Base-by-base conservation (phyloP, 2,797 vertebrate genomes). In the Sebastes hubbsi region DNA sequence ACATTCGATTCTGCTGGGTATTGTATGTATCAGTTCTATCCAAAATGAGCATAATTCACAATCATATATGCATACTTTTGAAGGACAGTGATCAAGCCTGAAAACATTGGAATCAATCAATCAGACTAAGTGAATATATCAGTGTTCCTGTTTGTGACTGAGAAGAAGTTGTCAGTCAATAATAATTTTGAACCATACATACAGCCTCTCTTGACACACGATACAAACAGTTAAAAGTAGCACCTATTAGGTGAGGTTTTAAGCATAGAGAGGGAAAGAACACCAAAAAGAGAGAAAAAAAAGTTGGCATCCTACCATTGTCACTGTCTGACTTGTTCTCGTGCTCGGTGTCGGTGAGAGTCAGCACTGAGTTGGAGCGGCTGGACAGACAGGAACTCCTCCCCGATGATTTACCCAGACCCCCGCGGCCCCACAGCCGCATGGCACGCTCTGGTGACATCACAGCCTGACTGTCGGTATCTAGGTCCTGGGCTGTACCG, bases 281-380 rank as follows among this genome's bases (percentile, higher is more conserved):
- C 34, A 20, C 3, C 20, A 52, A 7, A 14, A 24, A 13, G 34
- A 0, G 24, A 55, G 2, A 54, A 8, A 49, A 18, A 24, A 24
- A 61, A 24, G 24, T 24, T 9, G 55, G 55, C 12, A 4, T 75
- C 96, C 97, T 96, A 99, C 98, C 98, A 1, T 94, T 98, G 89
- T 99, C 98, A 89, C 98, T 99, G 97, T 99, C 98, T 0, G 98
- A 99, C 95, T 99, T 99, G 97, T 99, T 99, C 67, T 99, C 98
- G 0, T 98, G 98, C 90, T 99, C 98, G 0, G 98, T 99, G 93
- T 99, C 98, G 7, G 98, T 99, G 52, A 99, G 97, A 16, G 98
- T 99, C 91, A 99, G 97, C 82, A 96, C 97, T 1, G 98, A 99
- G 96, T 99, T 99, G 94, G 98, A 99, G 86, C 98, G 98, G 91